phyloP scores from a whole-genome alignment of 1,140 invertebrate species.

The Eumeta japonica region DNA sequence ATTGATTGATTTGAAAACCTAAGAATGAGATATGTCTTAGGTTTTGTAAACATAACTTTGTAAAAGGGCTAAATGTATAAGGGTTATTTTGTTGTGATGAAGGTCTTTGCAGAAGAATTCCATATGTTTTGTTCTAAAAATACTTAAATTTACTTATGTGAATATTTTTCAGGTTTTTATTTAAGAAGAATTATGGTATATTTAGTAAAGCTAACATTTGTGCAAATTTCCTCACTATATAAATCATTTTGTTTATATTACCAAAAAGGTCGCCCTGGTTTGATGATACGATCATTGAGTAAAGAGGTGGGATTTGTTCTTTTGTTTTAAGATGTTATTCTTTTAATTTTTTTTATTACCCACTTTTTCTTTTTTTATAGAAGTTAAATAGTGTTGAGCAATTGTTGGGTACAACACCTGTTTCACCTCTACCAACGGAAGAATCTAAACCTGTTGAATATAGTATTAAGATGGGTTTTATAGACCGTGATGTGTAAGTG shows the following conservation, averaged over 20 bases:
- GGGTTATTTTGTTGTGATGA: no score
- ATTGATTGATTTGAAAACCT: no score
- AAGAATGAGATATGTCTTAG: no score
- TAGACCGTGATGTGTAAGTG: no score
- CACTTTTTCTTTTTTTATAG: slow-evolving; percentile 19
- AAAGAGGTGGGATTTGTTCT: slow-evolving; percentile 40
- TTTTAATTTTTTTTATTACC: neutral
- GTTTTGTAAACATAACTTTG: no score
- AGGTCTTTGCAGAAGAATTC: no score
- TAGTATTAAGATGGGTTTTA: slow-evolving; percentile 40
- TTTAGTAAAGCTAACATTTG: slow-evolving; percentile 80
- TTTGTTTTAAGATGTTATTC: slow-evolving; percentile 7
- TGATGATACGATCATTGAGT: slow-evolving; percentile 49
- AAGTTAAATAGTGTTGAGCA: slow-evolving; percentile 50
- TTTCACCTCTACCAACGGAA: slow-evolving; percentile 25
- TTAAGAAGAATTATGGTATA: slow-evolving; percentile 75
- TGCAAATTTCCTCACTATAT: slow-evolving; percentile 71
- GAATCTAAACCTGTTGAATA: slow-evolving; percentile 39
- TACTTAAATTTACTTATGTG: neutral
- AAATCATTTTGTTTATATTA: slow-evolving; percentile 67
- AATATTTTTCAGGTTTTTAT: slow-evolving; percentile 61
- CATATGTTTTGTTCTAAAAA: no score
- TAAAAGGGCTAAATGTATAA: no score
- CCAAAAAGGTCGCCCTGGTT: slow-evolving; percentile 53
- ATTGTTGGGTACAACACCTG: slow-evolving; percentile 14